These are phyloP conservation scores for Aphelocoma californica DNA, from an alignment of 2,797 vertebrate genomes.

Conservation along the genomic window DNA sequence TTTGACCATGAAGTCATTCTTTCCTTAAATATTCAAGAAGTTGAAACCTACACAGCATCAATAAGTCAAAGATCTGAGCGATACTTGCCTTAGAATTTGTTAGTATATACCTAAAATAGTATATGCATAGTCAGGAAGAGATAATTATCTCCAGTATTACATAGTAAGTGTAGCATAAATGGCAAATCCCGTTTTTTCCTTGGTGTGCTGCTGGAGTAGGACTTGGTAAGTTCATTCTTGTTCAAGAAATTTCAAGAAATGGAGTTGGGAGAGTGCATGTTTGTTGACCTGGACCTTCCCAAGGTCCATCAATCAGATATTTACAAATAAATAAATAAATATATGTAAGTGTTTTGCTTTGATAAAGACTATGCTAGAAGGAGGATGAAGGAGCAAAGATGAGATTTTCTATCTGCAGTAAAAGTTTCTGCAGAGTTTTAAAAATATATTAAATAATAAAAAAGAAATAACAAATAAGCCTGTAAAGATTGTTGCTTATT, in stretches of 20 bases:
- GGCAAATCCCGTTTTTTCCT: neutral
- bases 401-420: neutral
- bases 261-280: neutral
- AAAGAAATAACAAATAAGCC: neutral
- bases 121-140: neutral
- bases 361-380: neutral
- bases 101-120: constrained; percentile 6
- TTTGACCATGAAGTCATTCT: constrained; percentile 30
- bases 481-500: neutral
- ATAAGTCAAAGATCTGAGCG: neutral
- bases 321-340: constrained; percentile 2
- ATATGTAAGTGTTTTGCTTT: neutral
- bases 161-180: neutral
- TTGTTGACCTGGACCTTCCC: neutral
- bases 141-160: neutral
- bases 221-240: neutral
- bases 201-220: neutral
- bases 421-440: neutral
- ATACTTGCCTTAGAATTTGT: neutral
- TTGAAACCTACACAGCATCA: neutral
- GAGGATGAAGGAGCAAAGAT: neutral
- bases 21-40: constrained; percentile 10
- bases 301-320: neutral
- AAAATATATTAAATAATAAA: neutral
- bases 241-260: neutral